Evolutionary conservation across 2,888 invertebrate species (phyloP), one percentile per base, ranked within the genome.

Genomic region (Lysandra coridon): DNA sequence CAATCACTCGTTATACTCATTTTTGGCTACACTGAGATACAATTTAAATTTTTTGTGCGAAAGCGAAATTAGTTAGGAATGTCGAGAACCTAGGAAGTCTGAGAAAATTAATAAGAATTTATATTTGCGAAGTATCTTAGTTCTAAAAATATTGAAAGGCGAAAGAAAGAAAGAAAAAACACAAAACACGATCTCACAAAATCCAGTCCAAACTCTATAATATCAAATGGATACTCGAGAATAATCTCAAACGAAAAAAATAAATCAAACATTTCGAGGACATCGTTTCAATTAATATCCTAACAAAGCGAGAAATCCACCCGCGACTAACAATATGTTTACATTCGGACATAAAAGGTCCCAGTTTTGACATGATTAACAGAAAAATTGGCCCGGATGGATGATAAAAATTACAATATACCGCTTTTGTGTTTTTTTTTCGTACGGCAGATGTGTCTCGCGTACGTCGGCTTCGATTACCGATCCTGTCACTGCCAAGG

Each of bases 311-410:
- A 53, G 53, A 76, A 53, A 76, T 76, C 76, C 53, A 4, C 53
- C 76, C 76, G 53, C 76, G 53, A 76, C 53, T 53, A 57, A 79
- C 87, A 84, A 86, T 90, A 89, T 92, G 91, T 92, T 92, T 92
- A 92, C 91, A 89, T 85, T 87, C 85, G 87, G 87, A 88, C 87
- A 88, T 89, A 88, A 88, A 87, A 85, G 83, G 86, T 44, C 87
- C 81, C 83, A 88, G 87, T 91, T 91, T 91, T 91, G 91, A 92
- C 92, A 89, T 90, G 91, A 92, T 91, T 91, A 91, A 92, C 89
- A 90, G 89, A 90, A 89, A 92, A 92, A 91, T 92, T 92, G 90
- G 87, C 86, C 84, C 84, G 87, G 76, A 76, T 57, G 76, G 76
- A 76, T 76, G 80, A 78, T 80, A 82, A 87, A 87, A 87, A 88